Percentiles rank a stretch among this genome's conserved stretches.
These are phyloP conservation scores for Sciurus vulgaris DNA, from an alignment of 2,797 vertebrate species.

Conservation along the genomic window DNA sequence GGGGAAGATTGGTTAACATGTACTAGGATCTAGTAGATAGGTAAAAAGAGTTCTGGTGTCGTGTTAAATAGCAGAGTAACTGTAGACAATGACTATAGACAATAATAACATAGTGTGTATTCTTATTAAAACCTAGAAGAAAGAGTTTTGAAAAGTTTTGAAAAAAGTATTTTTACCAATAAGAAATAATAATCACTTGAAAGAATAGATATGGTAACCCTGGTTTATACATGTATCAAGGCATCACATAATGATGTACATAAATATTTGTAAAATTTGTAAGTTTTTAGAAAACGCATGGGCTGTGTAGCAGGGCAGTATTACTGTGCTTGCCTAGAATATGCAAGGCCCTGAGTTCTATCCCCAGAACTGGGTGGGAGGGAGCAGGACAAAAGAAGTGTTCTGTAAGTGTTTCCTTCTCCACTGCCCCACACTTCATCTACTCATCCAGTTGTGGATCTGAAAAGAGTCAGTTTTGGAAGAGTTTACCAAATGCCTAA, in stretches of 20 bases:
- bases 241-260: background rate
- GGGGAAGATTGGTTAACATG: background rate
- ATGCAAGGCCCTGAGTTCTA: background rate
- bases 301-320: background rate
- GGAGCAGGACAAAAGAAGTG: background rate
- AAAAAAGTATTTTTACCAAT: background rate
- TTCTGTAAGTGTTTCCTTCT: background rate
- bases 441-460: background rate
- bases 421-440: background rate
- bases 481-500: background rate
- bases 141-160: background rate
- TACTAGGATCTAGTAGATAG: background rate
- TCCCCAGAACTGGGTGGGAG: background rate
- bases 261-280: no score
- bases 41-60: background rate
- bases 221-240: background rate
- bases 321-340: background rate
- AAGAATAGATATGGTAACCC: background rate
- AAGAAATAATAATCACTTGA: background rate
- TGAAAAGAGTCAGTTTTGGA: background rate
- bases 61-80: background rate
- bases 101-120: background rate
- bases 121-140: background rate
- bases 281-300: background rate
- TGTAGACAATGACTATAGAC: background rate